These are phyloP conservation scores for Acanthis flammea DNA, from an alignment of 2,797 vertebrate species.

Conservation along the genomic window DNA sequence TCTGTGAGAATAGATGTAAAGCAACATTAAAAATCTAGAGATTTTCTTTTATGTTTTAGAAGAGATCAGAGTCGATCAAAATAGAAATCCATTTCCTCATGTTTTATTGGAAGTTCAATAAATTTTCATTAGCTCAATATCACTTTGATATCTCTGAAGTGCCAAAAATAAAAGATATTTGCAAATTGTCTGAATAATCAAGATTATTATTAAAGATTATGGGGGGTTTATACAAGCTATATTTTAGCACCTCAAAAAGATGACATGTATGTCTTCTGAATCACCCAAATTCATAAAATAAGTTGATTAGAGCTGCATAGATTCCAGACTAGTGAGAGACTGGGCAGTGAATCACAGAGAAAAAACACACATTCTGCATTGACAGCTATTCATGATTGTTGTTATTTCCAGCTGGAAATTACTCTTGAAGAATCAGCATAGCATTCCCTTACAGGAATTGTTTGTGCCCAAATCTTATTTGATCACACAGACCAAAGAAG, in stretches of 20 bases:
- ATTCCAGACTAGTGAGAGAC: background rate
- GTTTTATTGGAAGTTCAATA: background rate
- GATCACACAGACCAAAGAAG: background rate
- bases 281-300: background rate
- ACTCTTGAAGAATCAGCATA: background rate
- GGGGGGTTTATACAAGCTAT: background rate
- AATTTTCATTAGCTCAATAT: background rate
- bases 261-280: background rate
- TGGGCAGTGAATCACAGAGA: background rate
- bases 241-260: background rate
- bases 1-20: background rate
- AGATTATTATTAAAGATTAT: background rate
- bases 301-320: background rate
- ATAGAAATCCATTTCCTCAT: background rate
- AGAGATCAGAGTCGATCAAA: background rate
- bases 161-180: background rate
- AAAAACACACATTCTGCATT: background rate
- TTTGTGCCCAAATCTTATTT: background rate
- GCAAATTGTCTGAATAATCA: accelerated
- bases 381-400: background rate
- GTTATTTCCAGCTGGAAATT: background rate
- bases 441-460: background rate
- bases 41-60: background rate
- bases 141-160: background rate
- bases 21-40: background rate